Percentiles rank a stretch among this genome's conserved stretches.
Conservation (phyloP, 1,140 invertebrate genomes). For the Drosophila subobscura region DNA sequence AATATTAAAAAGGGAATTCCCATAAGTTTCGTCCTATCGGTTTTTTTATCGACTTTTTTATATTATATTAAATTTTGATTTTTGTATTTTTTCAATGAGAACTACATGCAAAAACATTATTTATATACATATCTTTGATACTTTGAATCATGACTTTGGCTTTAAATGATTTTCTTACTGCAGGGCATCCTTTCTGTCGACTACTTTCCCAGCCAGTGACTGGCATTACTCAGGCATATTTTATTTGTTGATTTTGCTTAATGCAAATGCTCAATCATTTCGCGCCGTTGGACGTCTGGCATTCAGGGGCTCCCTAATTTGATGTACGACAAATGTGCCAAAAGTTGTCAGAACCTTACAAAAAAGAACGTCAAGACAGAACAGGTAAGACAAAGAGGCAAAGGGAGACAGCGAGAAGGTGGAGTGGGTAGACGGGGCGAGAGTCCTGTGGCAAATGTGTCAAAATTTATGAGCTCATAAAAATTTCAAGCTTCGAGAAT, state of each 20-base stretch:
- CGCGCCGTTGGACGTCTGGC: slow-evolving; percentile 33
- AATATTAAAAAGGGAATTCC: too few species aligned
- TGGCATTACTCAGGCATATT: slow-evolving; percentile 21
- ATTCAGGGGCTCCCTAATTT: slow-evolving; percentile 35
- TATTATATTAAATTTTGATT: too few species aligned
- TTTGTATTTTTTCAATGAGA: too few species aligned
- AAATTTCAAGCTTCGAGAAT: slow-evolving; percentile 59
- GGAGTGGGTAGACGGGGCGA: slow-evolving; percentile 2
- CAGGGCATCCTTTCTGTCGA: slow-evolving; percentile 20
- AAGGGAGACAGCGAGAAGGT: background rate
- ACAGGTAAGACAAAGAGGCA: slow-evolving; percentile 37
- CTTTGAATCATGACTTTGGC: background rate
- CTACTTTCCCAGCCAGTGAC: background rate
- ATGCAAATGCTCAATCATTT: slow-evolving; percentile 77
- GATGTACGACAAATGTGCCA: slow-evolving; percentile 72
- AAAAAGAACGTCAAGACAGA: slow-evolving; percentile 33
- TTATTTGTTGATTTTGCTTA: slow-evolving; percentile 39
- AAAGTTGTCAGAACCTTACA: slow-evolving; percentile 62
- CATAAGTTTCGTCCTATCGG: too few species aligned
- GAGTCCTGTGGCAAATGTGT: slow-evolving; percentile 8
- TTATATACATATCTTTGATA: too few species aligned
- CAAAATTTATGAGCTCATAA: slow-evolving; percentile 73
- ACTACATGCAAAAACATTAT: too few species aligned
- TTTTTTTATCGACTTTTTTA: too few species aligned
- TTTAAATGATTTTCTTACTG: background rate